Base-by-base conservation (phyloP, 2,888 invertebrate genomes). In the Erebia aethiops region DNA sequence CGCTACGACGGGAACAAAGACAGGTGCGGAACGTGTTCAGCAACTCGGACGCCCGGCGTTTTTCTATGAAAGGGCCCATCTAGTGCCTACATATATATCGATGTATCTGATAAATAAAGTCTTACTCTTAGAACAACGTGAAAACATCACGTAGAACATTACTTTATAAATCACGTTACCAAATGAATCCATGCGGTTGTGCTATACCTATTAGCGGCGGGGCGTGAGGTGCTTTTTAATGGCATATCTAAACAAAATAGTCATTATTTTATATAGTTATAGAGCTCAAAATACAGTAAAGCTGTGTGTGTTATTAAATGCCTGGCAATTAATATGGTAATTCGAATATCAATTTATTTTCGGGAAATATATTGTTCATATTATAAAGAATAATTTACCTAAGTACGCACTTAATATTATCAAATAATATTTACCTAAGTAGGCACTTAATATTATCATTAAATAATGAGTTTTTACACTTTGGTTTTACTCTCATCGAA, bases 81-180 rank as follows among this genome's bases (percentile, higher is more conserved):
- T n/a, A n/a, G n/a, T n/a, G n/a, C n/a, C n/a, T n/a, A n/a, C n/a
- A n/a, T n/a, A n/a, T n/a, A n/a, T n/a, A n/a, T n/a, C n/a, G n/a
- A n/a, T n/a, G n/a, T n/a, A n/a, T n/a, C n/a, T n/a, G n/a, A n/a
- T n/a, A n/a, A n/a, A n/a, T n/a, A n/a, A n/a, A n/a, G n/a, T n/a
- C n/a, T n/a, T n/a, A n/a, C n/a, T n/a, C 13, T 61, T 60, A 69
- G 49, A 35, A 62, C 8, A 52, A 51, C 58, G 18, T 46, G 21
- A 54, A 56, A 35, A 57, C 56, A 56, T 64, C 73, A 71, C 71
- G 67, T 71, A 74, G 43, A 64, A 74, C 16, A 71, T 74, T 70
- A 67, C 56, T 69, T 41, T 66, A 69, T 71, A 73, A 71, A 71
- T 71, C 67, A 74, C n/a, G 63, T 14, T 16, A 51, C 69, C 60